phyloP scores from a whole-genome alignment of 2,888 invertebrate genomes.

The Stenurella melanura region DNA sequence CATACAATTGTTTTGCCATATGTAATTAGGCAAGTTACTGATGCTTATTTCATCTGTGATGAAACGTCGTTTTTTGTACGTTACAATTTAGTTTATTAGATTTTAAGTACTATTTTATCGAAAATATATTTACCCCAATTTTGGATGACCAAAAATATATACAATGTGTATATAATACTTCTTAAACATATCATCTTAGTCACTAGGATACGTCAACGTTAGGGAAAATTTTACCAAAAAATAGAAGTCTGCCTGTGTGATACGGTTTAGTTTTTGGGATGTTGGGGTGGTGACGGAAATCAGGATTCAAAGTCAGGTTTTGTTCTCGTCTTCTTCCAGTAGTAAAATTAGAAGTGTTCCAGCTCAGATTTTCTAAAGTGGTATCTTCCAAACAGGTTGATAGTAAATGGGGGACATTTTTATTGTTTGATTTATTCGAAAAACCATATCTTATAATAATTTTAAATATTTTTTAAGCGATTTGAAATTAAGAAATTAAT shows the following conservation, averaged over 20 bases:
- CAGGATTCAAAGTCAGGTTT: background rate
- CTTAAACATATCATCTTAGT: slow-evolving; percentile 1
- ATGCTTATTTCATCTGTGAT: slow-evolving; percentile 63
- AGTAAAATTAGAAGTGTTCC: no score
- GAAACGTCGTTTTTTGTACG: slow-evolving; percentile 55
- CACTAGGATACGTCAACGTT: background rate
- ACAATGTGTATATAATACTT: slow-evolving; percentile 20
- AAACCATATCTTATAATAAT: no score
- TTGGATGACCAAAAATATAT: slow-evolving; percentile 36
- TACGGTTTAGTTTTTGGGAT: background rate
- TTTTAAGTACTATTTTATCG: slow-evolving; percentile 35
- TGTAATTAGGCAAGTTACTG: slow-evolving; percentile 57
- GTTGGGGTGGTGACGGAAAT: slow-evolving; percentile 19
- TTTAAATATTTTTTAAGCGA: no score
- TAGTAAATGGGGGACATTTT: no score
- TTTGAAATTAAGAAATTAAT: no score
- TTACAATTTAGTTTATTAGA: slow-evolving; percentile 47
- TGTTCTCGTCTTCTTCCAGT: no score
- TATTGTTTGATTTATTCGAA: no score
- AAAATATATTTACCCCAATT: slow-evolving; percentile 24
- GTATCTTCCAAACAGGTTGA: no score
- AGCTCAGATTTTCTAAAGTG: no score
- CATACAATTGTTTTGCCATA: slow-evolving; percentile 60
- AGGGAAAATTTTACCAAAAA: slow-evolving; percentile 11
- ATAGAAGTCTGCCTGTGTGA: slow-evolving; percentile 11